phyloP scores from a whole-genome alignment of 2,113 vertebrate genomes.

The Ictidomys tridecemlineatus region DNA sequence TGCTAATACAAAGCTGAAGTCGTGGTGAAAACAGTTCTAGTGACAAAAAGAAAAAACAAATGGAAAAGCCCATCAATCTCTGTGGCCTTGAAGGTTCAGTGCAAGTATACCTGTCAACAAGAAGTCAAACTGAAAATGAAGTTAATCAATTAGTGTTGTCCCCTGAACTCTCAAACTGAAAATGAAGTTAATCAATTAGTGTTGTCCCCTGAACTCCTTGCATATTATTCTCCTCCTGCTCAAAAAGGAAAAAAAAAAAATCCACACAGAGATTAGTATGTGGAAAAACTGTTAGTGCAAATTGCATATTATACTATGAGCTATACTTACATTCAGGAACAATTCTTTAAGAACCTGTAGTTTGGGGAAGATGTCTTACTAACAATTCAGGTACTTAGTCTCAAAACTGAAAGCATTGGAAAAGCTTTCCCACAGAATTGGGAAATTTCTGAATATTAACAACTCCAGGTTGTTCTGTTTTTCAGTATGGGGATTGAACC shows the following conservation, averaged over 20 bases:
- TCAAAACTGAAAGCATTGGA: conserved; percentile 39
- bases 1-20: conserved; percentile 11
- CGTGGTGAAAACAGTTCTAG: not conserved
- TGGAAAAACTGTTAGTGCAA: not conserved
- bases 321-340: not conserved
- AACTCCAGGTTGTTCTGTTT: not conserved
- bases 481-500: too few species aligned
- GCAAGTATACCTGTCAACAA: not conserved
- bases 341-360: not conserved
- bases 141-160: not conserved
- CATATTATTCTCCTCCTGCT: not conserved
- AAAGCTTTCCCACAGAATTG: not conserved
- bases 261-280: not conserved
- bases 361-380: not conserved
- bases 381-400: not conserved
- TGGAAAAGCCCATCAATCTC: not conserved
- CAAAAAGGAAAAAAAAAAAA: not conserved
- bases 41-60: not conserved
- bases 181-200: not conserved
- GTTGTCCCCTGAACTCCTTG: not conserved
- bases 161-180: conserved; percentile 29
- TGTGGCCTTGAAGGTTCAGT: not conserved
- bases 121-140: not conserved
- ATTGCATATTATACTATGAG: not conserved
- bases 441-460: not conserved